phyloP scores from a whole-genome alignment of 2,888 invertebrate species.

The Merodon equestris region DNA sequence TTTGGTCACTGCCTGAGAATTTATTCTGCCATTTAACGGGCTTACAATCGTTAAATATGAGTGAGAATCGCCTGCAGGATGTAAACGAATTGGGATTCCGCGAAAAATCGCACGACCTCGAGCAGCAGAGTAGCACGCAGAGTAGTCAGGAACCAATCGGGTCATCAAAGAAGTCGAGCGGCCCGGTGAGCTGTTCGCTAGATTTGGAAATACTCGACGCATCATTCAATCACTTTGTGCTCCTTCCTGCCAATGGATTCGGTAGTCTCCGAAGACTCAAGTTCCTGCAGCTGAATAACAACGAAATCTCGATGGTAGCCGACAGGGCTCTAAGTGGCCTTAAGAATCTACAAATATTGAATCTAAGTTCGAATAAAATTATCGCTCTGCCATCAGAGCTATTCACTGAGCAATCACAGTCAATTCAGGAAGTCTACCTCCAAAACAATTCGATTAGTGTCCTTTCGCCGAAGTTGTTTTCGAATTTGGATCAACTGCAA shows the following conservation, averaged over 20 bases:
- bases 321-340: slow-evolving; percentile 90
- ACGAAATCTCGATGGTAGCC: slow-evolving; percentile 92
- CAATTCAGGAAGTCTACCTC: slow-evolving; percentile 92
- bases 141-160: slow-evolving; percentile 58
- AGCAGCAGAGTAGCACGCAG: slow-evolving; percentile 39
- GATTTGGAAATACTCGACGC: slow-evolving; percentile 91
- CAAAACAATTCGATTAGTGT: slow-evolving; percentile 95
- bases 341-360: slow-evolving; percentile 89
- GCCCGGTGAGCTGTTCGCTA: slow-evolving; percentile 83
- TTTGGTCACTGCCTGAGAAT: slow-evolving; percentile 92
- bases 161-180: slow-evolving; percentile 7
- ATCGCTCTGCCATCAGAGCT: slow-evolving; percentile 91
- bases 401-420: slow-evolving; percentile 88
- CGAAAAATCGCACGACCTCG: slow-evolving; percentile 80
- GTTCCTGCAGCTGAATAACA: slow-evolving; percentile 90
- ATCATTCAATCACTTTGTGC: slow-evolving; percentile 90
- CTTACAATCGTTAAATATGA: slow-evolving; percentile 89
- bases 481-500: slow-evolving; percentile 89
- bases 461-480: slow-evolving; percentile 90
- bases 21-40: slow-evolving; percentile 91
- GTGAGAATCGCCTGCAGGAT: slow-evolving; percentile 92
- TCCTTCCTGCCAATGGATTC: slow-evolving; percentile 90
- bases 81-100: slow-evolving; percentile 91
- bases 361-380: slow-evolving; percentile 94
- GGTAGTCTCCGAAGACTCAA: slow-evolving; percentile 88